Evolutionary conservation across 2,113 vertebrate species (phyloP).

Genomic region (Zeus faber): DNA sequence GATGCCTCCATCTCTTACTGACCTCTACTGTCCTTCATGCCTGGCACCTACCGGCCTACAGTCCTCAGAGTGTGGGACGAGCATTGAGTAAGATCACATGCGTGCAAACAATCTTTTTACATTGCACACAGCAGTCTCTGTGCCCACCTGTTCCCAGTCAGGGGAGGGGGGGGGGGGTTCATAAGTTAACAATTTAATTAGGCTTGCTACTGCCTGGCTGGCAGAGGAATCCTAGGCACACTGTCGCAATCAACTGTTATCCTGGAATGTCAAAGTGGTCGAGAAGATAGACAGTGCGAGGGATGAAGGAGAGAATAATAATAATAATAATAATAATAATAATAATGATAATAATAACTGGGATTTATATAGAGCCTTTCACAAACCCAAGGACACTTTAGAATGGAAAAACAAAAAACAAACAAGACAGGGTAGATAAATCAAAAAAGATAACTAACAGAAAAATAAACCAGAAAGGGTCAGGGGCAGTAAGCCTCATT

Average conservation of each 20-base stretch:
- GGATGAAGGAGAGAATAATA: not conserved
- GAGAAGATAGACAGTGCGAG: conserved; percentile 4
- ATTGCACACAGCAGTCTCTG: conserved; percentile 10
- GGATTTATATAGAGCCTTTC: too few species aligned
- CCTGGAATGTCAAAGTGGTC: conserved; percentile 40
- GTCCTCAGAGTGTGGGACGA: too few species aligned
- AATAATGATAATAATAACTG: too few species aligned
- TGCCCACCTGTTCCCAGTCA: conserved; percentile 39
- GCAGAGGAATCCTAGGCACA: conserved; percentile 35
- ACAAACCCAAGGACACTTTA: too few species aligned
- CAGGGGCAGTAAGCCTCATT: too few species aligned
- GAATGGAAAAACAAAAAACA: too few species aligned
- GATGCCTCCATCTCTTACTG: too few species aligned
- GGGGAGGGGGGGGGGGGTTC: conserved; percentile 10
- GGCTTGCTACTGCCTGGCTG: conserved; percentile 34
- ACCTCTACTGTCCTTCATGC: conserved; percentile 30
- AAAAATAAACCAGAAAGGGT: too few species aligned
- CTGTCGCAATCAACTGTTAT: conserved; percentile 27
- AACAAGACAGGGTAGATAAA: too few species aligned
- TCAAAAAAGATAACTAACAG: too few species aligned
- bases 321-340: too few species aligned
- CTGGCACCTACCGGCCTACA: conserved; percentile 2
- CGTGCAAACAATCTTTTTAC: not conserved
- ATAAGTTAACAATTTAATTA: conserved; percentile 62
- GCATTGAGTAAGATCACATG: not conserved